Evolutionary conservation across 2,797 vertebrate genomes (phyloP).

Genomic region (Carcharodon carcharias): DNA sequence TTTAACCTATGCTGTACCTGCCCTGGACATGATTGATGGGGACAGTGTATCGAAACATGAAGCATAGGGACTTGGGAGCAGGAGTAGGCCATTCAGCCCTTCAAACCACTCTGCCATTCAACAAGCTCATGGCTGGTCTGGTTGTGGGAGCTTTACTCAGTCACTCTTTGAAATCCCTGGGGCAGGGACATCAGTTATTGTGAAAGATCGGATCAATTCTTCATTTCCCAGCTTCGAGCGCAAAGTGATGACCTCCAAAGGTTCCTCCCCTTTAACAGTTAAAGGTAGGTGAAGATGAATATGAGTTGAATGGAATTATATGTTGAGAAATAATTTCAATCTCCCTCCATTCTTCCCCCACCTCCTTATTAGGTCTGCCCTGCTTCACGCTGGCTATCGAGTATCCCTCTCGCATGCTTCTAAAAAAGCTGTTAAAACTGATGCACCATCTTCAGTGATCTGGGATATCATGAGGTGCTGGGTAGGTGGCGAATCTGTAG

Average conservation of each 20-base stretch:
- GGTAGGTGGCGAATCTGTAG: constrained; percentile 54
- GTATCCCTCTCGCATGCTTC: constrained; percentile 86
- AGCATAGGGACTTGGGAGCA: no score
- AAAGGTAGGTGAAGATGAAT: background rate
- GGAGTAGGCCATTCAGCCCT: no score
- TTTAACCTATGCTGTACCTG: background rate
- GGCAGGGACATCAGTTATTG: no score
- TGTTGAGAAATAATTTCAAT: background rate
- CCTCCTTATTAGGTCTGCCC: constrained; percentile 64
- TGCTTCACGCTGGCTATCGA: constrained; percentile 74
- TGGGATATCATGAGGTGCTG: constrained; percentile 93
- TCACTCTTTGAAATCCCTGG: no score
- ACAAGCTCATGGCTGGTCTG: no score
- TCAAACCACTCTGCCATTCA: no score
- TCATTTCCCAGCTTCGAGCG: background rate
- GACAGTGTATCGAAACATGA: no score
- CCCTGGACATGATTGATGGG: background rate
- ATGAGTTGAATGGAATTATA: background rate
- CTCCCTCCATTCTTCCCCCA: background rate
- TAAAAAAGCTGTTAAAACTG: constrained; percentile 79
- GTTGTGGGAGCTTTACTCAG: no score
- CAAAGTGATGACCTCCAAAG: background rate
- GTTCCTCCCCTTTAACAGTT: background rate
- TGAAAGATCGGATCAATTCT: no score
- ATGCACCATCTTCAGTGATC: constrained; percentile 63